Evolutionary conservation across 2,797 vertebrate genomes (phyloP).

Genomic region (Tangara arthus): DNA sequence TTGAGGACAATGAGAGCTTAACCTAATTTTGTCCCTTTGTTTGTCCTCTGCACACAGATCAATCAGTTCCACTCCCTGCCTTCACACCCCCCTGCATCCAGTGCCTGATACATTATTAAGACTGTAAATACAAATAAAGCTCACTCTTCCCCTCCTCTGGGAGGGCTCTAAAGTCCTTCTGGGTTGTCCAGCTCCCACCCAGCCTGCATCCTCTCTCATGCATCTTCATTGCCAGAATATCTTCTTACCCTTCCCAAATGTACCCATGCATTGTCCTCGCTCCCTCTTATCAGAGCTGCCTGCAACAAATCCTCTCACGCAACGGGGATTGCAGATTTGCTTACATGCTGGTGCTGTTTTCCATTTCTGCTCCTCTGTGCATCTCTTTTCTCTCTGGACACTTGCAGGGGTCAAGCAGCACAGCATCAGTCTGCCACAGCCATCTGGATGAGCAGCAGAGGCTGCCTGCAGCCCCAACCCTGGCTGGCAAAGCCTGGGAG

Average conservation of each 20-base stretch:
- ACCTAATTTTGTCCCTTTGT: conserved; percentile 57
- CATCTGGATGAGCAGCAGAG: not conserved
- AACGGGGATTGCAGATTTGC: not conserved
- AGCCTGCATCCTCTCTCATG: not conserved
- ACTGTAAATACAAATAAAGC: not conserved
- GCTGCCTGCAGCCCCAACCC: not conserved
- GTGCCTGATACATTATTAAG: not conserved
- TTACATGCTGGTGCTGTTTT: not conserved
- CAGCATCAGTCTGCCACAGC: not conserved
- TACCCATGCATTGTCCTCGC: not conserved
- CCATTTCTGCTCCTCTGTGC: not conserved
- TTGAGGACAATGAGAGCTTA: conserved; percentile 48
- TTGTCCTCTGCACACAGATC: conserved; percentile 18
- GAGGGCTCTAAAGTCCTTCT: not conserved
- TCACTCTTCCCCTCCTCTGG: not conserved
- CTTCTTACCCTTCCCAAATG: not conserved
- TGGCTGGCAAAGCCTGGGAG: not conserved
- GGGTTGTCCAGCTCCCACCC: not conserved
- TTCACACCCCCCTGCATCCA: not conserved
- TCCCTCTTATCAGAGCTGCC: not conserved
- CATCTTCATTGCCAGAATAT: not conserved
- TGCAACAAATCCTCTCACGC: conserved; percentile 3
- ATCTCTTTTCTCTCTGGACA: not conserved
- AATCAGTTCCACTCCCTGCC: not conserved
- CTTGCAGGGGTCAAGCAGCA: not conserved